Evolutionary conservation across 2,113 vertebrate species (phyloP).

Genomic region (Crotalus helleri): DNA sequence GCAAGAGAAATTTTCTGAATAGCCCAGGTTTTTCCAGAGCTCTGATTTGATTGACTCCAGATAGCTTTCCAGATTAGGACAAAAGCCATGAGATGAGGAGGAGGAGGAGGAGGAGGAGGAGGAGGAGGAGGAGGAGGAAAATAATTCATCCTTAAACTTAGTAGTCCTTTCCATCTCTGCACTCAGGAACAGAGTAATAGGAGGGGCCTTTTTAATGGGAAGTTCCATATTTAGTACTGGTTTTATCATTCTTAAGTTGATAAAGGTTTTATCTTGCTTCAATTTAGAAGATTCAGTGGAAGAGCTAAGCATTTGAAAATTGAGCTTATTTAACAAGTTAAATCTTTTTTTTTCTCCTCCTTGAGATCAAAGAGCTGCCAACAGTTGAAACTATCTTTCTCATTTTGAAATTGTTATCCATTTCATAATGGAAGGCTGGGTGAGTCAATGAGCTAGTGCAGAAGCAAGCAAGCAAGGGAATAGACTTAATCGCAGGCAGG

Average conservation of each 20-base stretch:
- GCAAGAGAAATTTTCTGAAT: not conserved
- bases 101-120: not conserved
- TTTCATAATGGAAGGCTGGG: constrained; percentile 6
- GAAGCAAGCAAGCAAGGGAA: constrained; percentile 44
- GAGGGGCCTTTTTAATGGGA: not conserved
- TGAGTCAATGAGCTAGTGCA: constrained; percentile 29
- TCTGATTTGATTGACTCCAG: not conserved
- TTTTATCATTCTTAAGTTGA: not conserved
- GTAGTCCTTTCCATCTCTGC: not conserved
- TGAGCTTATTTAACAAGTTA: constrained; percentile 18
- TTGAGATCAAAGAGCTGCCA: constrained; percentile 33
- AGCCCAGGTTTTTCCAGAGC: not conserved
- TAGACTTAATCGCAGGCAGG: constrained; percentile 20
- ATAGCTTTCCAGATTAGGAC: not conserved
- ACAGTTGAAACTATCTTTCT: constrained; percentile 23
- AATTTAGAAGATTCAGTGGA: constrained; percentile 7
- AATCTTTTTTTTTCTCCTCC: constrained; percentile 19
- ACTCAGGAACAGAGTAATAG: not conserved
- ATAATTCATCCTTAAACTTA: not conserved
- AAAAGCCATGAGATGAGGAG: not conserved
- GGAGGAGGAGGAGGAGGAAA: accelerated
- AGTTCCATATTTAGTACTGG: not conserved
- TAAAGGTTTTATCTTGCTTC: not conserved
- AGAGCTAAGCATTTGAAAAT: constrained; percentile 26
- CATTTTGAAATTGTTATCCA: constrained; percentile 3